These are phyloP conservation scores for Lycia hirtaria DNA, from an alignment of 2,888 invertebrate species.

Conservation along the genomic window DNA sequence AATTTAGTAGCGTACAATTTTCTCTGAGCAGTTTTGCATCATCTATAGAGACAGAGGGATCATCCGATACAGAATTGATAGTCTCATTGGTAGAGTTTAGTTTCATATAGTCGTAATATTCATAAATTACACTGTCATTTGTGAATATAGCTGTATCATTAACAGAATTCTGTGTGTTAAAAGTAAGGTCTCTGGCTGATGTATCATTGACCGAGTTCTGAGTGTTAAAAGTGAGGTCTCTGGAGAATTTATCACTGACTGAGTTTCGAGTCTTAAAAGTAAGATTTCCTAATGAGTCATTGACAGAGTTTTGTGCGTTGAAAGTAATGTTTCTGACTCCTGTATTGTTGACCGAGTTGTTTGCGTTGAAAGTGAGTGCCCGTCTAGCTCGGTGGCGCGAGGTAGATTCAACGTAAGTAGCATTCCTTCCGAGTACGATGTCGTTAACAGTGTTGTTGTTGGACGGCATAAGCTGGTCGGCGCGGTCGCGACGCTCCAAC, in stretches of 20 bases:
- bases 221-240: background rate
- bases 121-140: background rate
- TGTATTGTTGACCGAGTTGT: too few species aligned
- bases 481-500: slow-evolving; percentile 52
- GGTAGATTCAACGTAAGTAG: slow-evolving; percentile 21
- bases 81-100: background rate
- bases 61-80: background rate
- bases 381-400: too few species aligned
- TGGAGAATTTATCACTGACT: too few species aligned
- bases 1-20: slow-evolving; percentile 23
- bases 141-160: background rate
- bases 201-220: background rate
- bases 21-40: slow-evolving; percentile 3
- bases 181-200: background rate
- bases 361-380: too few species aligned
- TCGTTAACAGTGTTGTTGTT: slow-evolving; percentile 46
- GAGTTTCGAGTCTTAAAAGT: background rate
- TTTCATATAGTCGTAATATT: background rate
- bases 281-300: background rate
- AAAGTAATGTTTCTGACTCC: background rate
- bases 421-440: slow-evolving; percentile 28
- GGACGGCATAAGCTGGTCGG: slow-evolving; percentile 40
- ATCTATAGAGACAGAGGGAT: background rate
- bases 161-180: background rate
- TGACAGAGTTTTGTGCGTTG: background rate